A percentile compares a stretch with the other conserved stretches of the same genome.
Evolutionary conservation across 2,888 invertebrate species (phyloP).

Genomic region (Pardosa pseudoannulata): DNA sequence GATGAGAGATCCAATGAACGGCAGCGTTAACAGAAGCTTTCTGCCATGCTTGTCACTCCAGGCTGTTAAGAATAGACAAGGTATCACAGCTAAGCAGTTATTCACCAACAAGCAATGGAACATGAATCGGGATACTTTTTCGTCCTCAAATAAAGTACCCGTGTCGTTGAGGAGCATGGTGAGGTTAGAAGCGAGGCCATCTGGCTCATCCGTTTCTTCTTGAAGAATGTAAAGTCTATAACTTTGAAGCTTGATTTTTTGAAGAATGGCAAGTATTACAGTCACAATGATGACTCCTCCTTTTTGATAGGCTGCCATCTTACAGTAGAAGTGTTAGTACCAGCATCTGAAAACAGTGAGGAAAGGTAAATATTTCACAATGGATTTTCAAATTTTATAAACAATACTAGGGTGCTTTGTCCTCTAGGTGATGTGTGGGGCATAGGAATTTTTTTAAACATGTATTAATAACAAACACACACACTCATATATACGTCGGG

Average conservation of each 20-base stretch:
- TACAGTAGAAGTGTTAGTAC: background rate
- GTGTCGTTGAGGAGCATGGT: conserved; percentile 16
- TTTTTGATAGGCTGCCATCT: conserved; percentile 48
- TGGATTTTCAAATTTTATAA: too few species aligned
- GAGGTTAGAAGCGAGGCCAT: background rate
- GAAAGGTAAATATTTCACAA: too few species aligned
- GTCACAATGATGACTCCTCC: conserved; percentile 31
- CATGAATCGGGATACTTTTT: background rate
- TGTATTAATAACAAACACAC: too few species aligned
- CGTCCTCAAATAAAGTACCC: conserved; percentile 25
- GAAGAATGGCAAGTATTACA: conserved; percentile 20
- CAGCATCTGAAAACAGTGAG: too few species aligned
- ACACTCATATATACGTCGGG: too few species aligned
- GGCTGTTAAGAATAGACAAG: conserved; percentile 29
- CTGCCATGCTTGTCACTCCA: conserved; percentile 56
- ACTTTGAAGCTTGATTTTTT: conserved; percentile 38
- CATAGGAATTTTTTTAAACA: too few species aligned
- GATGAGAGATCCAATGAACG: conserved; percentile 28
- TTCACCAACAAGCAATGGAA: conserved; percentile 31
- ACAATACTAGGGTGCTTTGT: too few species aligned
- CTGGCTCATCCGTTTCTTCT: background rate
- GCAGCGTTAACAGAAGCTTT: conserved; percentile 24
- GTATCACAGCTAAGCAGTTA: conserved; percentile 25
- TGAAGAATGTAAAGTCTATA: conserved; percentile 47
- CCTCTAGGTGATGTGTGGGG: too few species aligned